Percentiles rank a stretch among this genome's conserved stretches.
Conservation (phyloP, 2,113 vertebrate species). For the Mormyrus lacerda region DNA sequence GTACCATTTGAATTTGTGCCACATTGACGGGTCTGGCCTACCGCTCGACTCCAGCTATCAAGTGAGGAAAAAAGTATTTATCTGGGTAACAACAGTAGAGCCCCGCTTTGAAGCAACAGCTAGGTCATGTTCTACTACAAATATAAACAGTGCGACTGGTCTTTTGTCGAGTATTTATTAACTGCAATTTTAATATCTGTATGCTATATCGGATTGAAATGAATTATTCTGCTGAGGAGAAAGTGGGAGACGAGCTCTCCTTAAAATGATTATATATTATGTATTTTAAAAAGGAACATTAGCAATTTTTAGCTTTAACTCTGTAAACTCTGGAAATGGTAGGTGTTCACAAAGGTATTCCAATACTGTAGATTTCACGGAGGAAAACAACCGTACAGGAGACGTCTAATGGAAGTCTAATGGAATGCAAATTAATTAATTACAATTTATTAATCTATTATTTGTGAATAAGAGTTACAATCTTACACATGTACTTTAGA, state of each 20-base stretch:
- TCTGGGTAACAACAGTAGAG: neutral
- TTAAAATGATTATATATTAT: neutral
- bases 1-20: too few relatives aligned
- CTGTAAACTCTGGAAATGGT: neutral
- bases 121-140: neutral
- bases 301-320: neutral
- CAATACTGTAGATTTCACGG: neutral
- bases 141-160: neutral
- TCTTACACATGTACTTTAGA: neutral
- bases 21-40: too few relatives aligned
- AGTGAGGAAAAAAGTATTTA: neutral
- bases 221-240: neutral
- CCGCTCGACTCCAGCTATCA: neutral
- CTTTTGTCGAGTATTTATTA: neutral
- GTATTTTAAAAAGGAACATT: neutral
- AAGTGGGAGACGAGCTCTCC: neutral
- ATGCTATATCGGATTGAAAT: neutral
- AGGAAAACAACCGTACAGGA: neutral
- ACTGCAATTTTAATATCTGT: neutral
- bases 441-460: neutral
- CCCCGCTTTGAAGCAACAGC: neutral
- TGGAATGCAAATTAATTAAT: neutral
- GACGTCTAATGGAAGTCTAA: neutral
- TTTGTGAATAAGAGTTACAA: neutral
- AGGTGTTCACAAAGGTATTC: neutral